A percentile compares a stretch with the other conserved stretches of the same genome.
These are phyloP conservation scores for Rhabdornis inornatus DNA, from an alignment of 2,113 vertebrate species.

Conservation along the genomic window DNA sequence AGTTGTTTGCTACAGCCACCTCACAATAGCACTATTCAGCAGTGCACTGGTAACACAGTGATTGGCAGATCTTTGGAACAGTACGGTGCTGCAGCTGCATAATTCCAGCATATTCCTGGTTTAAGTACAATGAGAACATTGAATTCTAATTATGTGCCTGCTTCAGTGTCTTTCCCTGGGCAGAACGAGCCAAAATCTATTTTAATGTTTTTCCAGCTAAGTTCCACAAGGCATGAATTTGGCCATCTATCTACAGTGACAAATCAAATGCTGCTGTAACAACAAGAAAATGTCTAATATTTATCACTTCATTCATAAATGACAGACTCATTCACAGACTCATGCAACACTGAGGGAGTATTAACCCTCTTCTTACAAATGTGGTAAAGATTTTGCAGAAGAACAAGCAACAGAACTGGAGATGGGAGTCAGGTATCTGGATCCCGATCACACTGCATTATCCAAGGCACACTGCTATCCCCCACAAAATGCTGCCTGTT, in stretches of 20 bases:
- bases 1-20: slow-evolving; percentile 21
- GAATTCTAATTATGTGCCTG: slow-evolving; percentile 9
- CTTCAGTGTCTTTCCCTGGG: not conserved
- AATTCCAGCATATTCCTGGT: slow-evolving; percentile 45
- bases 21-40: slow-evolving; percentile 46
- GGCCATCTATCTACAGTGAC: not conserved
- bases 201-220: not conserved
- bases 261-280: not conserved
- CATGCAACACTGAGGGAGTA: not conserved
- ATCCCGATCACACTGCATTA: not conserved
- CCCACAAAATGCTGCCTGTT: not conserved
- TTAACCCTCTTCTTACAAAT: not conserved
- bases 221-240: not conserved
- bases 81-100: slow-evolving; percentile 30
- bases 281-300: not conserved
- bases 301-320: not conserved
- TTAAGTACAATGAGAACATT: slow-evolving; percentile 50
- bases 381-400: not conserved
- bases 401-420: not conserved
- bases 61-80: slow-evolving; percentile 55
- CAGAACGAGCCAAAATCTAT: not conserved
- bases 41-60: not conserved
- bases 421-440: not conserved
- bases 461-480: not conserved
- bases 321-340: not conserved